Percentiles rank a stretch among this genome's conserved stretches.
These are phyloP conservation scores for Trachops cirrhosus DNA, from an alignment of 2,797 vertebrate species.

Conservation along the genomic window DNA sequence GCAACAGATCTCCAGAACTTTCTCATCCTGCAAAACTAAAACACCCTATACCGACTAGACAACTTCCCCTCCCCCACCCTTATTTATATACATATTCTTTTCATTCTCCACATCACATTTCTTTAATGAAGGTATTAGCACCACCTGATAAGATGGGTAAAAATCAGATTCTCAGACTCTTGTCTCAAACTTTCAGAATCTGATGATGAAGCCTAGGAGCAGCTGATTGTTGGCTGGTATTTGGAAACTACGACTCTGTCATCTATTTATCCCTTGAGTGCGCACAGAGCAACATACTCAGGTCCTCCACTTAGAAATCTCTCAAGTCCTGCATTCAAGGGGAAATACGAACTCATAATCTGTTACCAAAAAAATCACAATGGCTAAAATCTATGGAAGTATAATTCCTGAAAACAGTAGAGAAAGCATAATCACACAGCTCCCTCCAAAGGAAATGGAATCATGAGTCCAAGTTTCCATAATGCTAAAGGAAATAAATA, in stretches of 20 bases:
- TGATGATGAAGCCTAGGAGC: not conserved
- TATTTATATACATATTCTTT: not conserved
- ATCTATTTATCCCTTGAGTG: not conserved
- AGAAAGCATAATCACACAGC: slow-evolving; percentile 1
- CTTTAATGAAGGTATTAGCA: slow-evolving; percentile 22
- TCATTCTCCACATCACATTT: not conserved
- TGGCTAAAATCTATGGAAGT: not conserved
- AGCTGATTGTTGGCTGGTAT: not conserved
- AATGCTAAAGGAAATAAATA: not conserved
- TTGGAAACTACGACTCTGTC: not conserved
- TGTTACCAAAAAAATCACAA: not conserved
- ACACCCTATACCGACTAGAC: not conserved
- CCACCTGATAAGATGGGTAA: not conserved
- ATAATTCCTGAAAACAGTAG: not conserved
- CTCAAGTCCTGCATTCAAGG: not conserved
- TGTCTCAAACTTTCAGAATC: slow-evolving; percentile 3
- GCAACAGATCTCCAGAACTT: not conserved
- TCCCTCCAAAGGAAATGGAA: slow-evolving; percentile 19
- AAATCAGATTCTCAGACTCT: slow-evolving; percentile 11
- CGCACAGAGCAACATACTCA: not conserved
- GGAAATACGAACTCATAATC: not conserved
- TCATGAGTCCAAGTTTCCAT: not conserved
- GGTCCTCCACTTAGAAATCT: slow-evolving; percentile 5
- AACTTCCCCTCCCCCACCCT: not conserved
- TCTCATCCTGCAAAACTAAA: slow-evolving; percentile 15